These are phyloP conservation scores for Tiphia femorata DNA, from an alignment of 2,888 invertebrate genomes.

Conservation along the genomic window DNA sequence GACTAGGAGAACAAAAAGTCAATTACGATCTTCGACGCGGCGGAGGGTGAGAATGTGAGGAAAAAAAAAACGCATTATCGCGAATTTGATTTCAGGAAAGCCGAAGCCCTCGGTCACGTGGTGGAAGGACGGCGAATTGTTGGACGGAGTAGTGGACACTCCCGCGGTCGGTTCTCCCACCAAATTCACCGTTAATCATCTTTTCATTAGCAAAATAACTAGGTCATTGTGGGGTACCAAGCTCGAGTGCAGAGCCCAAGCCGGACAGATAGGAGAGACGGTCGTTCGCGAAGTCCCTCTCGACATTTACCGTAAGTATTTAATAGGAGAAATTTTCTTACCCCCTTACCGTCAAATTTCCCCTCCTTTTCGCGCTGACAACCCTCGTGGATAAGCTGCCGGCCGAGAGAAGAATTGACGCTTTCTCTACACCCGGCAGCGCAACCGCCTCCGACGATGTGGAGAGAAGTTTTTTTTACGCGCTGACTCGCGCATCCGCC, in stretches of 20 bases:
- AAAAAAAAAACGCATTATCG: too few relatives aligned
- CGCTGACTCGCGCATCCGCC: neutral
- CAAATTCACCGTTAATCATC: slow-evolving; percentile 79
- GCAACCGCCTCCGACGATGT: neutral
- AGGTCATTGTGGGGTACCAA: slow-evolving; percentile 80
- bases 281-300: slow-evolving; percentile 81
- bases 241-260: slow-evolving; percentile 84
- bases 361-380: too few relatives aligned
- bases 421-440: too few relatives aligned
- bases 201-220: slow-evolving; percentile 80
- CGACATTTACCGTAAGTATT: slow-evolving; percentile 76
- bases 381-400: too few relatives aligned
- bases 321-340: too few relatives aligned
- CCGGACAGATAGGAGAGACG: slow-evolving; percentile 79
- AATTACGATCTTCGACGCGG: too few relatives aligned
- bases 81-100: slow-evolving; percentile 75
- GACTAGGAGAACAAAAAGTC: too few relatives aligned
- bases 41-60: too few relatives aligned
- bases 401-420: too few relatives aligned
- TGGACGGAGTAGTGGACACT: slow-evolving; percentile 81
- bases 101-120: slow-evolving; percentile 86
- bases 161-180: slow-evolving; percentile 70
- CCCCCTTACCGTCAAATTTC: neutral
- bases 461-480: neutral
- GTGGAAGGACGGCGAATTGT: slow-evolving; percentile 82